A percentile compares a stretch with the other conserved stretches of the same genome.
These are phyloP conservation scores for Tricholauxania praeusta DNA, from an alignment of 2,888 invertebrate species.

Conservation along the genomic window DNA sequence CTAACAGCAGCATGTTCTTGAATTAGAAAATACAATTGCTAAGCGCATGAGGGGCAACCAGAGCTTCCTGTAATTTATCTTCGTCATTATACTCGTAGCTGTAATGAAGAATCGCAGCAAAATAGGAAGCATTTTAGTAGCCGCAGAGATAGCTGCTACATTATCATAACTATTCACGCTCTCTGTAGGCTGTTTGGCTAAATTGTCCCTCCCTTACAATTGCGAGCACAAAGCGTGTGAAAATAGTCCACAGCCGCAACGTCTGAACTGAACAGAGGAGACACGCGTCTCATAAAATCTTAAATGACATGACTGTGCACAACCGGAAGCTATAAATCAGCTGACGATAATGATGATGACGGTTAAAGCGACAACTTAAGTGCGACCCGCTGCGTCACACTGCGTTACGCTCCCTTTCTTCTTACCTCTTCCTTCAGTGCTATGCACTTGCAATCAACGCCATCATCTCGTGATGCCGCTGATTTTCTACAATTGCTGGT, in stretches of 20 bases:
- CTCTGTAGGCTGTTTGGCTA: not conserved
- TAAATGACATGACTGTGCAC: constrained; percentile 30
- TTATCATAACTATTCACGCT: constrained; percentile 6
- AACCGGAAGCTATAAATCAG: constrained; percentile 37
- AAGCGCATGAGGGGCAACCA: no score
- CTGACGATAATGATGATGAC: constrained; percentile 38
- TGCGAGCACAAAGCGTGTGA: not conserved
- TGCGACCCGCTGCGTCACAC: constrained; percentile 21
- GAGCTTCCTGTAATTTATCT: constrained; percentile 25
- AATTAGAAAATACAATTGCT: no score
- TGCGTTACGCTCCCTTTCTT: not conserved
- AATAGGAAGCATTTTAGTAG: not conserved
- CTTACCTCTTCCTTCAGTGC: not conserved
- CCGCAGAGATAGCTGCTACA: constrained; percentile 7
- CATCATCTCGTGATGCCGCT: constrained; percentile 23
- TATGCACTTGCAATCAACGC: constrained; percentile 18
- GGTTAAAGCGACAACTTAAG: constrained; percentile 34
- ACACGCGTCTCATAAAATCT: constrained; percentile 32
- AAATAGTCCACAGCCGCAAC: constrained; percentile 8
- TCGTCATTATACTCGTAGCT: not conserved
- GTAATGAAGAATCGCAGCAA: not conserved
- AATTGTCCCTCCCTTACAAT: not conserved
- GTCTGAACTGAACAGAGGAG: not conserved
- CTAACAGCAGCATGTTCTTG: no score
- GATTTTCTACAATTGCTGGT: constrained; percentile 5